A percentile compares a stretch with the other conserved stretches of the same genome.
These are phyloP conservation scores for Drosophila simulans DNA, from an alignment of 1,140 invertebrate genomes.

Conservation along the genomic window DNA sequence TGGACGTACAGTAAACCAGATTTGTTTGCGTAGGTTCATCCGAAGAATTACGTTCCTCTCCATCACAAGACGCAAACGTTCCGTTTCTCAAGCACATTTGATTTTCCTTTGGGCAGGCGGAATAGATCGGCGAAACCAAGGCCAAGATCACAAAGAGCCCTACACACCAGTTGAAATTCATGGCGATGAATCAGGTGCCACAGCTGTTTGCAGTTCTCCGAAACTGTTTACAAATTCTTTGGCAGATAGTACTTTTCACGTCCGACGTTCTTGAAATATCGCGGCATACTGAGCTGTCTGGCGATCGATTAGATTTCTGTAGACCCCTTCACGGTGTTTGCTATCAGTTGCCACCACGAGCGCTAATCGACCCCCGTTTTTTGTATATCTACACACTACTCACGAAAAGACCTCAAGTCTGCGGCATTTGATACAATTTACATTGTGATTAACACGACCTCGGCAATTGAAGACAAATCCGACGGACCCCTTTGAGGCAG, in stretches of 20 bases:
- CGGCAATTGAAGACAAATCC: constrained; percentile 22
- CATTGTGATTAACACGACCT: constrained; percentile 41
- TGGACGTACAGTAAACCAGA: constrained; percentile 38
- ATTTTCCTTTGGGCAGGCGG: constrained; percentile 21
- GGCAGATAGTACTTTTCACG: constrained; percentile 13
- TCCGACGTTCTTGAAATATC: constrained; percentile 43
- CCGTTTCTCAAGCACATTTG: constrained; percentile 24
- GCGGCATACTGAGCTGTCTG: constrained; percentile 31
- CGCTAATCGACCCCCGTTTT: constrained; percentile 43
- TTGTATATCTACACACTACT: not conserved
- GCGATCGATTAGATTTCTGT: constrained; percentile 11
- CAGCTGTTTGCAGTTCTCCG: constrained; percentile 21
- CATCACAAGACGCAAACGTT: not conserved
- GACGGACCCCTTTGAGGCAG: constrained; percentile 5
- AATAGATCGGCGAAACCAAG: not conserved
- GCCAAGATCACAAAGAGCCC: constrained; percentile 22
- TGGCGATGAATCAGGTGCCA: constrained; percentile 52
- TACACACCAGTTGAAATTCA: constrained; percentile 28
- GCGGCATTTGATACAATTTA: constrained; percentile 25
- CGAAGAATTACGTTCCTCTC: not conserved
- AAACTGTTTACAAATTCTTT: constrained; percentile 12
- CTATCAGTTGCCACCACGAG: constrained; percentile 49
- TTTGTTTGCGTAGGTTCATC: not conserved
- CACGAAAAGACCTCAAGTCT: constrained; percentile 1
- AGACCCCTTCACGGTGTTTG: not conserved